phyloP scores from a whole-genome alignment of 2,797 vertebrate genomes.

The Phrynocephalus guinanensis region DNA sequence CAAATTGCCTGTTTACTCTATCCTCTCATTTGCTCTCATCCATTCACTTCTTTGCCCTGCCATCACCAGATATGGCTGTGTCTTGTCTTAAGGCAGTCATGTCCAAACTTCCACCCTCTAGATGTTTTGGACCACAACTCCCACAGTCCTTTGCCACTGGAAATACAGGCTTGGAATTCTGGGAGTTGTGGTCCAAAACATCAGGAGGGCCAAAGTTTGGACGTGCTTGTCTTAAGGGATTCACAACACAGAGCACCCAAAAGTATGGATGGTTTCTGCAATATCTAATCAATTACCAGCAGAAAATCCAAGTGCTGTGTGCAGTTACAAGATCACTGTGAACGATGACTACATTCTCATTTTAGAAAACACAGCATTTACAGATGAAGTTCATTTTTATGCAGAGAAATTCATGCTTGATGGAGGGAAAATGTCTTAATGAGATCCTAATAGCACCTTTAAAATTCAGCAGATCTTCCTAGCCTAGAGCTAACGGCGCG shows the following conservation, averaged over 20 bases:
- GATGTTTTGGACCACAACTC: too few species aligned
- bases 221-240: too few species aligned
- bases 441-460: constrained; percentile 63
- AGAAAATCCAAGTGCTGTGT: not conserved
- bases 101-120: too few species aligned
- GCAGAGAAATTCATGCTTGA: constrained; percentile 23
- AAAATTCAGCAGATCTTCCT: constrained; percentile 50
- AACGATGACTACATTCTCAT: not conserved
- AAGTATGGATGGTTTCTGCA: not conserved
- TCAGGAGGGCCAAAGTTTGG: too few species aligned
- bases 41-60: not conserved
- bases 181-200: too few species aligned
- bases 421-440: constrained; percentile 49
- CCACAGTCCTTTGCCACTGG: too few species aligned
- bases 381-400: constrained; percentile 40
- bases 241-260: not conserved
- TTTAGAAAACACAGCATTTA: constrained; percentile 47
- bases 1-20: not conserved
- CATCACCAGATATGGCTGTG: not conserved
- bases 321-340: not conserved
- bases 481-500: constrained; percentile 34
- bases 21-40: not conserved
- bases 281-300: constrained; percentile 15
- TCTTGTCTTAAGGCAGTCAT: too few species aligned
- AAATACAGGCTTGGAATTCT: too few species aligned